Base-by-base conservation (phyloP, 2,888 invertebrate genomes). In the Rhodophaea formosa region DNA sequence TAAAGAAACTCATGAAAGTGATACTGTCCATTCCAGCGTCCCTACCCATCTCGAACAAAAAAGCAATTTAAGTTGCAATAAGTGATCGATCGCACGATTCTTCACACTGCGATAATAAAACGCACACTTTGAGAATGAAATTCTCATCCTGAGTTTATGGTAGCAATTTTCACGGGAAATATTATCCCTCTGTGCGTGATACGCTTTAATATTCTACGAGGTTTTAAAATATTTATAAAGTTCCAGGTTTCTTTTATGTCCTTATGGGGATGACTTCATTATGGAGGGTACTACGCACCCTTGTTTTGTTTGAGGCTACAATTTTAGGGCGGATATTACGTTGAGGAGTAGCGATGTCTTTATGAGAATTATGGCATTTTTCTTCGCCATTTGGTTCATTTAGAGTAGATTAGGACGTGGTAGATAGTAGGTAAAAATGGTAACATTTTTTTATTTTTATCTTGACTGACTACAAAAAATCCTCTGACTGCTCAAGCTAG, bases 221-320 rank as follows among this genome's bases (percentile, higher is more conserved):
- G 77, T 79, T 86, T 88, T 87, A 79, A 87, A 88, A 86, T 86
- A 87, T 88, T 88, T 87, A 88, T 87, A 81, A 84, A 84, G 77
- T 80, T 77, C 67, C 68, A 63, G 67, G 71, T 77, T 79, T 75
- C 79, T 80, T 56, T 56, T 56, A 56, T 42, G 43, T 39, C 14
- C 42, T 46, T 23, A 23, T 56, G 49, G 56, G 10, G 56, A 46
- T 56, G 49, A 56, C 49, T 56, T 56, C 56, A 56, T 56, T 56
- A 56, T 43, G 42, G 16, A 23, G 17, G 29, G 51, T 39, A 30
- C 35, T 23, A 53, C 42, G 43, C 44, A 12, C 35, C 12, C 12
- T 39, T 39, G 39, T 35, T 51, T 51, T 51, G 35, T 51, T 35
- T 46, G 6, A 35, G 39, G 39, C n/a, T 39, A n/a, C 12, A 35